Conservation (phyloP, 2,888 invertebrate genomes). For the Troides helena region DNA sequence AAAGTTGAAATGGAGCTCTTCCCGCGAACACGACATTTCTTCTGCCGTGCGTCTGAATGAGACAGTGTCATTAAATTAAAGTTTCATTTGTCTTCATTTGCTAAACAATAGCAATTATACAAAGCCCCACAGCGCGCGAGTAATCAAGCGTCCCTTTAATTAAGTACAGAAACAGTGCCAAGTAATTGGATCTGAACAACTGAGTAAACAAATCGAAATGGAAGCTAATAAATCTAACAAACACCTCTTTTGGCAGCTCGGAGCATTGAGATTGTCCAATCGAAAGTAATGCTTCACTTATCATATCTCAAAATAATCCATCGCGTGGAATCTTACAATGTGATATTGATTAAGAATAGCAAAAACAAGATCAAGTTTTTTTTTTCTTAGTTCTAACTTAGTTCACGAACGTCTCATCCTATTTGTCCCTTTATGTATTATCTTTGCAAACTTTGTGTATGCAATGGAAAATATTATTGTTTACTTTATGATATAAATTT, state of each 20-base stretch:
- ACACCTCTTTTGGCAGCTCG: constrained; percentile 73
- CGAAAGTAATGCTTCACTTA: constrained; percentile 81
- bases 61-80: constrained; percentile 80
- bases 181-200: constrained; percentile 81
- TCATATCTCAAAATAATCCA: constrained; percentile 22
- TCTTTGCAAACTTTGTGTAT: neutral
- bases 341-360: neutral
- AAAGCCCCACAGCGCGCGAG: constrained; percentile 79
- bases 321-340: constrained; percentile 12
- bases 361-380: neutral
- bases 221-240: constrained; percentile 78
- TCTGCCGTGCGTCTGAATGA: constrained; percentile 68
- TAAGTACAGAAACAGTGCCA: constrained; percentile 81
- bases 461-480: no score
- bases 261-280: constrained; percentile 57
- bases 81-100: constrained; percentile 81
- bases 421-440: neutral
- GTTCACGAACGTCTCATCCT: neutral
- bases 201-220: constrained; percentile 80
- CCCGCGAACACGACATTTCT: constrained; percentile 58
- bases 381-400: neutral
- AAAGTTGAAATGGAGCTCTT: constrained; percentile 57
- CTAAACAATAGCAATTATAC: constrained; percentile 81
- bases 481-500: no score
- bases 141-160: constrained; percentile 81